Percentiles rank a stretch among this genome's conserved stretches.
phyloP scores from a whole-genome alignment of 1,140 invertebrate genomes.

The Dermatophagoides farinae region DNA sequence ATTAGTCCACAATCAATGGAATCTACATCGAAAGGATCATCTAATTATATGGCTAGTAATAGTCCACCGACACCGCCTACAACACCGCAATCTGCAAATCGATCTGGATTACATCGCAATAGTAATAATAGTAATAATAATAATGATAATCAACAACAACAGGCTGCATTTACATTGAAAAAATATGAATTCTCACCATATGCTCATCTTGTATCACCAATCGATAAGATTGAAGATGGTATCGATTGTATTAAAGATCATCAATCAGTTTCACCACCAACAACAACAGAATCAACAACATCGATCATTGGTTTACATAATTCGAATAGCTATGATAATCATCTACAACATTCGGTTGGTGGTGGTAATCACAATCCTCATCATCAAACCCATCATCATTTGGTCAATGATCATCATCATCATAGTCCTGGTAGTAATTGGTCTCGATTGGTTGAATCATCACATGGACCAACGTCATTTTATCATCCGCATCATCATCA shows the following conservation, averaged over 20 bases:
- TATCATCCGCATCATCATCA: too few species aligned
- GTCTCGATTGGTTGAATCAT: not conserved
- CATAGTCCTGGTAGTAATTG: not conserved
- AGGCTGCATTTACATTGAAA: not conserved
- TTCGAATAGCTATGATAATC: too few species aligned
- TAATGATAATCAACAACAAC: not conserved
- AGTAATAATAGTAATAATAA: not conserved
- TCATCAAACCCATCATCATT: too few species aligned
- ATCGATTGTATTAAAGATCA: too few species aligned
- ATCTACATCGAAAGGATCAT: not conserved
- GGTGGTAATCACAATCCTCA: too few species aligned
- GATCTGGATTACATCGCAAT: not conserved
- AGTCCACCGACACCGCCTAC: conserved; percentile 5
- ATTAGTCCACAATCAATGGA: not conserved
- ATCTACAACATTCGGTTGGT: too few species aligned
- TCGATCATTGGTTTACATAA: too few species aligned
- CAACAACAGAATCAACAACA: too few species aligned
- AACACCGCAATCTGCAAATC: not conserved
- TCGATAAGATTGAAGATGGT: too few species aligned
- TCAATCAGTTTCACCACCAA: too few species aligned
- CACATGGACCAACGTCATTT: too few species aligned
- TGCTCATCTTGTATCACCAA: too few species aligned
- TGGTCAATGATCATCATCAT: not conserved
- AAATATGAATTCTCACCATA: not conserved
- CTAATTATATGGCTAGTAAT: not conserved